phyloP scores from a whole-genome alignment of 2,797 vertebrate genomes.

The Molossus alvarezi region DNA sequence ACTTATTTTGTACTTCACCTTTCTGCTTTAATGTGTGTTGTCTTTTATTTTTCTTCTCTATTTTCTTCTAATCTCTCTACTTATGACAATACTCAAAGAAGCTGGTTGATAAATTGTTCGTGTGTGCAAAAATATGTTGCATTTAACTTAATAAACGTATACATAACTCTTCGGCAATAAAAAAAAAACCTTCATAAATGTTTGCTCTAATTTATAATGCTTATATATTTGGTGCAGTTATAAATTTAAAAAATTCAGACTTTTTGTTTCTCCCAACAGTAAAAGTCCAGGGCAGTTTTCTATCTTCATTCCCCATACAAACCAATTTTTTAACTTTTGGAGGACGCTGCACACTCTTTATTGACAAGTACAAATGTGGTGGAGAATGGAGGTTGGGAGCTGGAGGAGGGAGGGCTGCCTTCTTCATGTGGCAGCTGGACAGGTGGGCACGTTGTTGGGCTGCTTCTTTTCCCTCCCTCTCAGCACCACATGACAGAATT shows the following conservation, averaged over 20 bases:
- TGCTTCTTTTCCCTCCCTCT: background rate
- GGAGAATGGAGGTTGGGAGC: background rate
- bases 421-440: background rate
- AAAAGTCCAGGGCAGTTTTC: background rate
- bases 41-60: background rate
- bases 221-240: background rate
- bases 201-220: background rate
- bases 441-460: background rate
- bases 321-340: background rate
- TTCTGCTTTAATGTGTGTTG: background rate
- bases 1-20: background rate
- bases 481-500: background rate
- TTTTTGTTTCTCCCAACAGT: background rate
- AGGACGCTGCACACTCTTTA: rapidly evolving
- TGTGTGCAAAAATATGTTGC: background rate
- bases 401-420: background rate
- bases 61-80: background rate
- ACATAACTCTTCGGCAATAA: background rate
- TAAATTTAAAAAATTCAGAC: background rate
- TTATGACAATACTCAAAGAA: background rate
- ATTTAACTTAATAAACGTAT: constrained; percentile 39
- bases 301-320: background rate
- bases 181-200: background rate
- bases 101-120: background rate
- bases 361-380: background rate